Conservation (phyloP, 2,113 vertebrate species). For the Chascanopsetta lugubris region DNA sequence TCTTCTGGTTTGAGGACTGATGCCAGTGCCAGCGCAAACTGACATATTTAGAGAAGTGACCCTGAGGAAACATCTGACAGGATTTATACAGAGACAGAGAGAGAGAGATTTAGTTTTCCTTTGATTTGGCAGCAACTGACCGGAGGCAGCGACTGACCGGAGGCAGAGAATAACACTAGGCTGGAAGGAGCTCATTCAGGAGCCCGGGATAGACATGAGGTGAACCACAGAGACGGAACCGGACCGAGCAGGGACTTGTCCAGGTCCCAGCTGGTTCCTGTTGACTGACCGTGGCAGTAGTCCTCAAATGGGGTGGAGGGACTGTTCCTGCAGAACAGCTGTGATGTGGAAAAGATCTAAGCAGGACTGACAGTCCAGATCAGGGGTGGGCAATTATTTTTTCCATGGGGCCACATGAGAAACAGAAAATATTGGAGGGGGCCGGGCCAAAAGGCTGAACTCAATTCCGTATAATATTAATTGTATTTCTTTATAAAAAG, state of each 20-base stretch:
- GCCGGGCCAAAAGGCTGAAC: too few species aligned
- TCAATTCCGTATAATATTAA: too few species aligned
- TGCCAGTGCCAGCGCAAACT: conserved; percentile 4
- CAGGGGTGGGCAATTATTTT: too few species aligned
- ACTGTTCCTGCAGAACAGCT: conserved; percentile 35
- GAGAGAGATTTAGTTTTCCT: conserved; percentile 3
- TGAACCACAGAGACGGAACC: conserved; percentile 39
- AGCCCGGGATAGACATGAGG: conserved; percentile 33
- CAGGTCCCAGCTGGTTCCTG: conserved; percentile 30
- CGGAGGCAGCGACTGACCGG: conserved; percentile 23
- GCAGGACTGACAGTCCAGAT: background rate
- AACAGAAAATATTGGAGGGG: too few species aligned
- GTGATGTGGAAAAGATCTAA: conserved; percentile 33
- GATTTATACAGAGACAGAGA: background rate
- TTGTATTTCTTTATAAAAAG: too few species aligned
- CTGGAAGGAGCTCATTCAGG: conserved; percentile 37
- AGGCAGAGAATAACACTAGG: conserved; percentile 38
- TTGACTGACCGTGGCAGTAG: conserved; percentile 11
- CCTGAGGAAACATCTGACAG: conserved; percentile 14
- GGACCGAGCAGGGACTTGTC: conserved; percentile 31
- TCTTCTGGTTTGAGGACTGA: conserved; percentile 22
- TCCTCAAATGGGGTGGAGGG: conserved; percentile 16
- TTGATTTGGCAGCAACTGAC: conserved; percentile 22
- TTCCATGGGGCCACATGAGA: too few species aligned
- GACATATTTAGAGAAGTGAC: conserved; percentile 11